Evolutionary conservation across 2,113 vertebrate genomes (phyloP), one percentile per base, ranked within the genome.

Genomic region (Psittacula cyanocephala): DNA sequence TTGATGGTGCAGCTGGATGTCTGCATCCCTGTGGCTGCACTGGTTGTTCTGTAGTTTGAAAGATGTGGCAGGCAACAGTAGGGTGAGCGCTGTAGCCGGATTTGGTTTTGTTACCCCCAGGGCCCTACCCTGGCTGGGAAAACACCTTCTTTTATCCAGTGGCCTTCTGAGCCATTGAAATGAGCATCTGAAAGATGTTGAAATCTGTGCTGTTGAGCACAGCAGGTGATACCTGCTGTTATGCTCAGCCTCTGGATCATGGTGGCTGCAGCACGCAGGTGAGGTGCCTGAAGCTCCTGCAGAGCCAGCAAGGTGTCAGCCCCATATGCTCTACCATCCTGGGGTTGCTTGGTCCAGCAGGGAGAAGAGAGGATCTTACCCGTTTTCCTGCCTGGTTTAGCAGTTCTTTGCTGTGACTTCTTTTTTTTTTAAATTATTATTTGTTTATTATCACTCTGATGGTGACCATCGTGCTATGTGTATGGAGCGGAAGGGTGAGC

Each of bases 261-360:
- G 2, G 57, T 35, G 46, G 22, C 59, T 35, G 50, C 29, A 44
- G 39, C 19, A 20, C 18, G 3, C 33, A 22, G 35, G 24, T 35
- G 59, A 72, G 43, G 39, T 41, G 70, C 13, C 46, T 3, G 7
- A 20, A 39, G 69, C 39, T 81, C 52, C 81, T 10, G 33, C 37
- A 46, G 50, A 77, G 46, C 46, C 33, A 62, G 63, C 31, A 20
- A 13, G 7, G 16, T 50, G 50, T 70, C 62, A 65, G 20, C 44
- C 63, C 55, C 2, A 1, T 16, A 4, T 0, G 4, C 35, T 31
- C 6, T 5, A 3, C 72, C 14, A 8, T 53, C 33, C 33, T 3
- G 4, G 29, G 44, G 9, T 92, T 1, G 0, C 47, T 77, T 63
- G 60, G 7, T 47, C 29, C 50, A 39, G 41, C 47, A 64, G 23